Percentiles rank a stretch among this genome's conserved stretches.
phyloP scores from a whole-genome alignment of 2,113 vertebrate genomes.

The Eurystomus gularis region DNA sequence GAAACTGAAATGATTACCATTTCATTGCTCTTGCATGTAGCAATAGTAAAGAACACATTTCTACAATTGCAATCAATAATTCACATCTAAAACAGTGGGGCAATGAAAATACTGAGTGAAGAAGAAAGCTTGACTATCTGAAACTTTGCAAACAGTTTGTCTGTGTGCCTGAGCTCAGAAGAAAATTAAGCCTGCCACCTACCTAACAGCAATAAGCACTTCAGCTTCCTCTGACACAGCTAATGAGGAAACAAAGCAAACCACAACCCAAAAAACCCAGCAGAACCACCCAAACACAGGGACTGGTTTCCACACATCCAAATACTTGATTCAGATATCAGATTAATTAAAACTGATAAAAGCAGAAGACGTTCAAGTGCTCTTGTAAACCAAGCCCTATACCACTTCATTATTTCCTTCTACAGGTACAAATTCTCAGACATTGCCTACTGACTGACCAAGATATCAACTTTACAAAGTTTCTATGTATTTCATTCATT shows the following conservation, averaged over 20 bases:
- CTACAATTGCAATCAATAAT: neutral
- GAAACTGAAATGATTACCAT: fast-evolving
- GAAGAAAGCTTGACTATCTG: neutral
- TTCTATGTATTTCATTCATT: neutral
- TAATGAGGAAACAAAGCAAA: neutral
- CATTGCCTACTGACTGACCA: neutral
- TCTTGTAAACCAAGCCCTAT: neutral
- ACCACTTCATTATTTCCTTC: neutral
- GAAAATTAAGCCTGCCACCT: neutral
- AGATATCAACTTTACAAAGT: neutral
- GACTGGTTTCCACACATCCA: neutral
- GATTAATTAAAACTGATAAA: neutral
- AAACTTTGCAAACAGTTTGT: neutral
- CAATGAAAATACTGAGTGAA: neutral
- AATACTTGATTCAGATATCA: neutral
- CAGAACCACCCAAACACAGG: neutral
- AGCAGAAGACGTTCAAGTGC: neutral
- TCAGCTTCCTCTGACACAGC: neutral
- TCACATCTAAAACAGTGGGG: neutral
- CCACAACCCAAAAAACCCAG: neutral
- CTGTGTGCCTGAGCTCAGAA: neutral
- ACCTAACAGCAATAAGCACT: neutral
- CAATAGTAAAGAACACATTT: neutral
- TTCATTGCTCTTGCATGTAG: neutral
- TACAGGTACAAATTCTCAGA: neutral